These are phyloP conservation scores for Thecophora atra DNA, from an alignment of 2,888 invertebrate genomes.

Conservation along the genomic window DNA sequence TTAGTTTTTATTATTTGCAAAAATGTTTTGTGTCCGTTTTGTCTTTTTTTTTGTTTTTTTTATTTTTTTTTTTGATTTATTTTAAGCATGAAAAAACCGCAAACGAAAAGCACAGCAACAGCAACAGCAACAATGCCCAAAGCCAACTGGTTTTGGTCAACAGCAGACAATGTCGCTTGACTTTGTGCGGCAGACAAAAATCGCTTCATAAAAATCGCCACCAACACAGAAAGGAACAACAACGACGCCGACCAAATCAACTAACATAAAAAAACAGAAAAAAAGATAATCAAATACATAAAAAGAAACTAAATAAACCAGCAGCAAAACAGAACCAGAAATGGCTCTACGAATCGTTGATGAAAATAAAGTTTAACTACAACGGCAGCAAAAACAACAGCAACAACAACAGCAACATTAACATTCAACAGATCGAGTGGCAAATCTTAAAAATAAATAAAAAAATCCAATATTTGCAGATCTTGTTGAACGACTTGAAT, in stretches of 20 bases:
- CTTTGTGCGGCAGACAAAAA: constrained; percentile 39
- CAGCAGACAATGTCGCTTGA: constrained; percentile 47
- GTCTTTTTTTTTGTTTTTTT: too few relatives aligned
- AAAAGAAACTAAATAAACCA: constrained; percentile 8
- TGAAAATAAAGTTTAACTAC: too few relatives aligned
- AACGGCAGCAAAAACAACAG: not conserved
- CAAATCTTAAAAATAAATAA: not conserved
- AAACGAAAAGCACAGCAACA: not conserved
- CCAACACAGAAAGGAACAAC: too few relatives aligned
- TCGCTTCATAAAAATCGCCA: not conserved
- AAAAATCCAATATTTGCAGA: constrained; percentile 15
- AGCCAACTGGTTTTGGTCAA: constrained; percentile 20
- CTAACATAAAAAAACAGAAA: not conserved
- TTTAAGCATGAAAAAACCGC: not conserved
- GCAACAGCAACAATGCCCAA: not conserved
- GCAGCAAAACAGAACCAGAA: constrained; percentile 16
- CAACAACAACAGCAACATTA: not conserved
- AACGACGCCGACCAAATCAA: too few relatives aligned
- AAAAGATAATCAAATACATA: not conserved
- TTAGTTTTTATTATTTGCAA: too few relatives aligned
- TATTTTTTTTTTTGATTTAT: too few relatives aligned
- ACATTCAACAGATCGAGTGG: not conserved
- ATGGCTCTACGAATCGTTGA: not conserved
- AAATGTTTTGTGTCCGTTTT: too few relatives aligned
- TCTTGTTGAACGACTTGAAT: constrained; percentile 21